phyloP scores from a whole-genome alignment of 2,888 invertebrate genomes.

The Malacosoma neustria region DNA sequence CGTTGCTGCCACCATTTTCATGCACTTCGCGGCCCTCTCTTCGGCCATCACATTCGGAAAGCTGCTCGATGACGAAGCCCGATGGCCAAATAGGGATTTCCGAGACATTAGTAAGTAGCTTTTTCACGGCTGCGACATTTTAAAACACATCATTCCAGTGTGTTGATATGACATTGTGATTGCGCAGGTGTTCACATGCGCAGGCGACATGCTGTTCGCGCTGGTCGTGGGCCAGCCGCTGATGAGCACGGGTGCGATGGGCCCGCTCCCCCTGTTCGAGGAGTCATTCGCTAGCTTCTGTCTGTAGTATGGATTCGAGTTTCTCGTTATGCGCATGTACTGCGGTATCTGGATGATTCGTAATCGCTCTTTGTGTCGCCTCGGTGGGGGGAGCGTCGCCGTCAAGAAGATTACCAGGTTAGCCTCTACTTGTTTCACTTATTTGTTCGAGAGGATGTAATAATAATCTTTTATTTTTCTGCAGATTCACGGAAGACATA shows the following conservation, averaged over 20 bases:
- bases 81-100: constrained; percentile 93
- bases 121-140: background rate
- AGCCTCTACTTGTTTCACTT: too few species aligned
- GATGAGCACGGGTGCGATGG: constrained; percentile 96
- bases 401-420: constrained; percentile 88
- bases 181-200: constrained; percentile 71
- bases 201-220: constrained; percentile 92
- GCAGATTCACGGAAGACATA: constrained; percentile 96
- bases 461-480: too few species aligned
- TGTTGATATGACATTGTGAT: background rate
- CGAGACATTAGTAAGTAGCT: constrained; percentile 84
- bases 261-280: constrained; percentile 95
- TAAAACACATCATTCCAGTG: background rate
- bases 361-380: constrained; percentile 88
- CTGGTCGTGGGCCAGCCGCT: constrained; percentile 93
- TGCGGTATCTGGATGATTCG: constrained; percentile 94
- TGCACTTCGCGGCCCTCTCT: constrained; percentile 97
- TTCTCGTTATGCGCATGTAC: constrained; percentile 91
- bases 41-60: constrained; percentile 98
- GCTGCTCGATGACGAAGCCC: constrained; percentile 93
- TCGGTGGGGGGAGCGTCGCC: constrained; percentile 92
- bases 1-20: constrained; percentile 93
- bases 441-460: too few species aligned
- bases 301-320: constrained; percentile 82
- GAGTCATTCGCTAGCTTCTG: constrained; percentile 95